phyloP scores from a whole-genome alignment of 2,888 invertebrate species.

The Poecilus cupreus region DNA sequence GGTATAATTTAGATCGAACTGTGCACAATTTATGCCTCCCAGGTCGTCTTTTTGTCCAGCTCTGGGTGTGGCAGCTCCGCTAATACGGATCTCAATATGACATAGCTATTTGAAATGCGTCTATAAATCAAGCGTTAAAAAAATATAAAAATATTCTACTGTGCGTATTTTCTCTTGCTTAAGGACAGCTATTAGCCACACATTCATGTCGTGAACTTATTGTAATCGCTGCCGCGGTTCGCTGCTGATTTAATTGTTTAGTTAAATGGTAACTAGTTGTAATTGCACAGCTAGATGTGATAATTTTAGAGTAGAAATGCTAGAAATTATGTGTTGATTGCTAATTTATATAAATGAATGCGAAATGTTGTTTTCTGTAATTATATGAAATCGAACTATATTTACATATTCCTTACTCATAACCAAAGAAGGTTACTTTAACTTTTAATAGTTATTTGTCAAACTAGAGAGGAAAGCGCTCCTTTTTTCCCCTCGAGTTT shows the following conservation, averaged over 20 bases:
- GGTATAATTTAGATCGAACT: no score
- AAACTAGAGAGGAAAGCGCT: no score
- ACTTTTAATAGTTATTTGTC: no score
- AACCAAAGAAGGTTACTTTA: no score
- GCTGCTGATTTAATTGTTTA: conserved; percentile 25
- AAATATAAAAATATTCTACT: not conserved
- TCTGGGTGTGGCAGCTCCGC: not conserved
- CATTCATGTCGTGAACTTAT: not conserved
- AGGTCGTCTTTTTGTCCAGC: no score
- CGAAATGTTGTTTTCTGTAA: conserved; percentile 24
- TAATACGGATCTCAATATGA: not conserved
- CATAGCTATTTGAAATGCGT: not conserved
- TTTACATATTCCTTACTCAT: no score
- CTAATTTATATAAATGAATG: conserved; percentile 26
- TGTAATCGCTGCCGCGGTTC: not conserved
- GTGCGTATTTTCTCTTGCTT: not conserved
- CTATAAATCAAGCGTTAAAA: not conserved
- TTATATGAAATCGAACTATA: not conserved
- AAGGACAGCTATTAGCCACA: not conserved
- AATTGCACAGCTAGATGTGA: conserved; percentile 23
- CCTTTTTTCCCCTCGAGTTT: no score
- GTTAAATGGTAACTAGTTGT: not conserved
- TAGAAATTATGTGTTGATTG: conserved; percentile 14
- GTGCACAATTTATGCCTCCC: no score
- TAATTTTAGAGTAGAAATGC: conserved; percentile 1